Base-by-base conservation (phyloP, 2,888 invertebrate genomes). In the Eupeodes latifasciatus region DNA sequence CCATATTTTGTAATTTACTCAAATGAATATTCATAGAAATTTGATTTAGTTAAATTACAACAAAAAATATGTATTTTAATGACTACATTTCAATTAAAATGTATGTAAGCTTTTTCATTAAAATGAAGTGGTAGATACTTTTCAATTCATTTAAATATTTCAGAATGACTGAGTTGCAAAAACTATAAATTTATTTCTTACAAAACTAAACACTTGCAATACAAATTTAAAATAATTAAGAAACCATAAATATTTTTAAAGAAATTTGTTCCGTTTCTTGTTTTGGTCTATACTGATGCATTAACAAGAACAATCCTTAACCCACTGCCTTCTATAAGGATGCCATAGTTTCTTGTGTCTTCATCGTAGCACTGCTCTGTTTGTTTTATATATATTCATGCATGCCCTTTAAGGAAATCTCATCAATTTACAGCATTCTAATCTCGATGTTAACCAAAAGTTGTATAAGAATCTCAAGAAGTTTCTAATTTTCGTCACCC, bases 351-450 rank as follows among this genome's bases (percentile, higher is more conserved):
- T 14, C 49, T 51, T 44, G 53, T 69, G 16, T 85, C 81, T 55
- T 76, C 75, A 62, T 55, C 75, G 57, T 69, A 61, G 57, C 53
- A 47, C n/a, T 59, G 7, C 9, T 34, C 62, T 49, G 40, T 40
- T 40, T 9, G 40, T 40, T 7, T 9, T 5, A 4, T 9, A 7
- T 40, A 40, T 71, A 16, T 49, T 59, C 72, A 27, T 27, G 27
- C 27, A 27, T 27, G 11, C 27, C 62, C 57, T 40, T 51, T 19
- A 62, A 69, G 74, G 62, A 79, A 82, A 75, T 86, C 67, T 78
- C 85, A 74, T 79, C 85, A 82, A 82, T 85, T 82, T 82, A 57
- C 78, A 77, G 85, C 85, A 85, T 81, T 85, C 74, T 85, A 74
- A 86, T 86, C 69, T 78, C 34, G 49, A 74, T 82, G 74, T 61